Conservation (phyloP, 2,888 invertebrate species). For the Tolmerus cingulatus region DNA sequence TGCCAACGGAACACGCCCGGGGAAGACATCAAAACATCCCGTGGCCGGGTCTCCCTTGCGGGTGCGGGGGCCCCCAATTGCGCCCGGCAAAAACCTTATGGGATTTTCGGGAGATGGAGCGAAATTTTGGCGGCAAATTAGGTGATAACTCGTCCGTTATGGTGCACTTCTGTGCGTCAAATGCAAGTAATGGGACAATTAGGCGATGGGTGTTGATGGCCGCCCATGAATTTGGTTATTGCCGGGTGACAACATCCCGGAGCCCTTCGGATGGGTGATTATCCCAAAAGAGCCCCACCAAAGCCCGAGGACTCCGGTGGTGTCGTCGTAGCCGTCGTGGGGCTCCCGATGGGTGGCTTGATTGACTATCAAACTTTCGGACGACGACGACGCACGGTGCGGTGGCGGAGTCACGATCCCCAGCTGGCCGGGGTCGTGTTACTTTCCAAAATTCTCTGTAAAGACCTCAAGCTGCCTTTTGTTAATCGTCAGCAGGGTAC, state of each 20-base stretch:
- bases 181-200: constrained; percentile 46
- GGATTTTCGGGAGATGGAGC: constrained; percentile 23
- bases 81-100: background rate
- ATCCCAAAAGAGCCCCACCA: background rate
- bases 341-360: constrained; percentile 3
- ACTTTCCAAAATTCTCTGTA: background rate
- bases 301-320: background rate
- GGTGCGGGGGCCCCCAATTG: background rate
- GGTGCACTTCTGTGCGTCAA: constrained; percentile 48
- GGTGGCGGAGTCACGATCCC: background rate
- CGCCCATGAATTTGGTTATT: constrained; percentile 39
- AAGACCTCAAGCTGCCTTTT: background rate
- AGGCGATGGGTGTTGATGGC: constrained; percentile 42
- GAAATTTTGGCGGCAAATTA: constrained; percentile 45
- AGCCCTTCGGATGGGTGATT: constrained; percentile 26
- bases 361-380: constrained; percentile 28
- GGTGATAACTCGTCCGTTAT: constrained; percentile 46
- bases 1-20: background rate
- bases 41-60: background rate
- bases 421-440: background rate
- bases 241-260: constrained; percentile 14
- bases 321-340: background rate
- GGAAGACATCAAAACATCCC: constrained; percentile 39
- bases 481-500: background rate
- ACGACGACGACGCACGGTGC: background rate